Base-by-base conservation (phyloP, 2,888 invertebrate species). In the Pristionchus arcanus region DNA sequence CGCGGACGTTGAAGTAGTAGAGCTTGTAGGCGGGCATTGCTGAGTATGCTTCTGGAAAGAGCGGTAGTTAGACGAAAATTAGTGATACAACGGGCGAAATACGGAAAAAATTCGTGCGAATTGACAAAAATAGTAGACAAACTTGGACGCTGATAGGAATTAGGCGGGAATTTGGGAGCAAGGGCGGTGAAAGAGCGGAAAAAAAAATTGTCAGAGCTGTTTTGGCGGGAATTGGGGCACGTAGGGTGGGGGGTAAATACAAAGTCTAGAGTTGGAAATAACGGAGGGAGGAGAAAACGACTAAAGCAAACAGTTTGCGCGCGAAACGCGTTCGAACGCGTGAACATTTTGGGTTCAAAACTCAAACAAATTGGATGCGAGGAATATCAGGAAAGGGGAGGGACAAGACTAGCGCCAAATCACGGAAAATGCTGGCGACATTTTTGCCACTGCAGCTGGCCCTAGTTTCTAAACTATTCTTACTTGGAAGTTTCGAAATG, bases 21-120 rank as follows among this genome's bases (percentile, higher is more conserved):
- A 92, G 68, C 90, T 91, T 92, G 91, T 92, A 92, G 90, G 90
- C 89, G 87, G 90, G 91, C 93, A 93, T 93, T 16, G 49, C 42
- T 63, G 53, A 34, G 49, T 37, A 13, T 42, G 81, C 25, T 74
- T 37, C 74, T 37, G 37, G 0, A 42, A 71, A 71, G 7, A 19
- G 74, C 19, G 74, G 21, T 16, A 16, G 21, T 37, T 74, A 68
- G 28, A 15, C 11, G 68, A 31, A 15, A 21, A 25, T 28, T 25
- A 5, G 28, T 11, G 15, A 11, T 25, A 66, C 2, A 66, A 28
- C 66, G 66, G 11, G 7, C n/a, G 66, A 68, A 28, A 28, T 68
- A 68, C 13, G 31, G 15, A 1, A 15, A 68, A 28, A 68, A 9
- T 5, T 2, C 7, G 68, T 4, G 2, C 0, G 34, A 34, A 71